Base-by-base conservation (phyloP, 2,113 vertebrate genomes). In the Oncorhynchus nerka region DNA sequence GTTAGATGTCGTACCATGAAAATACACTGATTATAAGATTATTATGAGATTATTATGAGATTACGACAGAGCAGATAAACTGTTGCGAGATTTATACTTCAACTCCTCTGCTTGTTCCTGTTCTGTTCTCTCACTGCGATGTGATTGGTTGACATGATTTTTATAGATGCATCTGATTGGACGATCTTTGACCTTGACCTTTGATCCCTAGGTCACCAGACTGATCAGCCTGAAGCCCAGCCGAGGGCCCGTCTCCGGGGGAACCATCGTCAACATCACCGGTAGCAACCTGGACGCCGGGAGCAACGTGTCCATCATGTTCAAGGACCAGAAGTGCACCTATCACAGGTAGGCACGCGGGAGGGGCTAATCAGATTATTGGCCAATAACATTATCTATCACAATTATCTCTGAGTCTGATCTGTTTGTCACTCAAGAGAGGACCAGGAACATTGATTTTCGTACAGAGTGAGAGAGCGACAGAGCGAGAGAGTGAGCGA, bases 211-310 rank as follows among this genome's bases (percentile, higher is more conserved):
- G 97, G 93, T 95, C 8, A 94, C 98, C 75, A 94, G 94, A 1
- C 94, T 99, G 49, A 90, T 88, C 5, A 93, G 93, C 84, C 92
- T 99, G 64, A 96, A 95, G 81, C 97, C 98, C 0, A 95, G 82
- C 78, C 86, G 95, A 68, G 98, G 98, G 0, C 98, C 98, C 0
- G 94, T 98, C 80, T 99, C 97, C 0, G 98, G 98, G 26, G 98
- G 98, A 72, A 99, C 98, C 3, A 93, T 97, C 16, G 96, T 99
- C 89, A 99, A 97, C 69, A 98, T 99, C 84, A 97, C 94, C 0
- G 98, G 98, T 76, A 96, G 94, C 90, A 97, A 99, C 89, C 93
- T 99, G 71, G 97, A 97, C 0, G 96, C 97, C 0, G 98, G 98
- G 75, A 99, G 98, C 91, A 96, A 96, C 0, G 97, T 99, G 87